A percentile compares a stretch with the other conserved stretches of the same genome.
These are phyloP conservation scores for Catharus bicknelli DNA, from an alignment of 2,113 vertebrate genomes.

Conservation along the genomic window DNA sequence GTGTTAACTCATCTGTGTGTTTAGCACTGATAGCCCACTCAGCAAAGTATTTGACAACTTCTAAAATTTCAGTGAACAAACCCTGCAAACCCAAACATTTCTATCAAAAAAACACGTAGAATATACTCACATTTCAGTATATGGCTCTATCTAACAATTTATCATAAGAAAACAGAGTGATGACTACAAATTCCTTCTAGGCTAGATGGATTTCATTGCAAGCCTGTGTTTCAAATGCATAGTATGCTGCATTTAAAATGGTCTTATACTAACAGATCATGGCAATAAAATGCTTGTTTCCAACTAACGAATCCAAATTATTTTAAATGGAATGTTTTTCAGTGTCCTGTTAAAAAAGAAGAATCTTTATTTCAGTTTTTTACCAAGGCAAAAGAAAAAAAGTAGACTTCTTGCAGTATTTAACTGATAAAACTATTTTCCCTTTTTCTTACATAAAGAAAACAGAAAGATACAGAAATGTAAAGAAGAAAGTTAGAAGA, in stretches of 20 bases:
- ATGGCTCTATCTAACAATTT: background rate
- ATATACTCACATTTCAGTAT: background rate
- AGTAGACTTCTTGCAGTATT: background rate
- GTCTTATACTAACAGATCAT: background rate
- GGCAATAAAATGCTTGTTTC: background rate
- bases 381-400: background rate
- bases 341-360: background rate
- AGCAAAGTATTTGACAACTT: background rate
- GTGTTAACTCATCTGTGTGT: background rate
- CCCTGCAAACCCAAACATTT: background rate
- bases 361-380: background rate
- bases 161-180: background rate
- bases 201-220: background rate
- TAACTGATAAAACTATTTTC: background rate
- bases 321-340: background rate
- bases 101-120: background rate
- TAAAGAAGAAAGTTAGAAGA: background rate
- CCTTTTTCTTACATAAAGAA: background rate
- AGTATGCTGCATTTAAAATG: background rate
- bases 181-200: background rate
- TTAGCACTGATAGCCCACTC: background rate
- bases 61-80: background rate
- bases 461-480: background rate
- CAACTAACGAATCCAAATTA: background rate
- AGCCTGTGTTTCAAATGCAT: background rate